Evolutionary conservation across 2,888 invertebrate genomes (phyloP).

Genomic region (Thera britannica): DNA sequence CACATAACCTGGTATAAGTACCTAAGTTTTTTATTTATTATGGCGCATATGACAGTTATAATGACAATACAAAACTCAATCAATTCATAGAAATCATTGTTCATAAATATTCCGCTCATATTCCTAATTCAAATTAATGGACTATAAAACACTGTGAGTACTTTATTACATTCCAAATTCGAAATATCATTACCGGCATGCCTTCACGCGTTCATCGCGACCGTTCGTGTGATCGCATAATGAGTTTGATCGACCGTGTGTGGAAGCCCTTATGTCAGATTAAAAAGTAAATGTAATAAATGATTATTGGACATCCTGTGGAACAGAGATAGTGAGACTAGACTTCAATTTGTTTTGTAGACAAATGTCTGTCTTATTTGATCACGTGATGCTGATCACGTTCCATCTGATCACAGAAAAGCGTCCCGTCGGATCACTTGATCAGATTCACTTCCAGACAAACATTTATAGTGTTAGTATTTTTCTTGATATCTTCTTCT

Average conservation of each 20-base stretch:
- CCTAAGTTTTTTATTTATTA: no score
- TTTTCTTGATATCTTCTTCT: no score
- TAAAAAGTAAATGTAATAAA: conserved; percentile 42
- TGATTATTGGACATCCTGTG: conserved; percentile 27
- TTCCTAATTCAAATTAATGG: conserved; percentile 45
- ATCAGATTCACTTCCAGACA: no score
- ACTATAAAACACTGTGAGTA: conserved; percentile 43
- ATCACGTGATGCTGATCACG: no score
- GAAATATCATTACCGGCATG: conserved; percentile 53
- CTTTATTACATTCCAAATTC: conserved; percentile 46
- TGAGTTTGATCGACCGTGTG: conserved; percentile 52
- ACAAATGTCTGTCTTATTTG: not conserved
- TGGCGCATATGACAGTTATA: not conserved
- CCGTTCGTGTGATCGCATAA: conserved; percentile 71
- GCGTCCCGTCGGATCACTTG: no score
- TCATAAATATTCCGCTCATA: conserved; percentile 40
- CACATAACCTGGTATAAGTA: no score
- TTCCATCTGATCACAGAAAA: no score
- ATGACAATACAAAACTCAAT: not conserved
- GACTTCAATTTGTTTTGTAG: conserved; percentile 10
- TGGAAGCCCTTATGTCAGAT: conserved; percentile 59
- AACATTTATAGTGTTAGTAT: no score
- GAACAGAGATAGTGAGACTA: conserved; percentile 13
- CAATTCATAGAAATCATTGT: not conserved
- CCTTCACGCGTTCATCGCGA: conserved; percentile 52